These are phyloP conservation scores for Triplophysa rosa DNA, from an alignment of 2,113 vertebrate species.

Conservation along the genomic window DNA sequence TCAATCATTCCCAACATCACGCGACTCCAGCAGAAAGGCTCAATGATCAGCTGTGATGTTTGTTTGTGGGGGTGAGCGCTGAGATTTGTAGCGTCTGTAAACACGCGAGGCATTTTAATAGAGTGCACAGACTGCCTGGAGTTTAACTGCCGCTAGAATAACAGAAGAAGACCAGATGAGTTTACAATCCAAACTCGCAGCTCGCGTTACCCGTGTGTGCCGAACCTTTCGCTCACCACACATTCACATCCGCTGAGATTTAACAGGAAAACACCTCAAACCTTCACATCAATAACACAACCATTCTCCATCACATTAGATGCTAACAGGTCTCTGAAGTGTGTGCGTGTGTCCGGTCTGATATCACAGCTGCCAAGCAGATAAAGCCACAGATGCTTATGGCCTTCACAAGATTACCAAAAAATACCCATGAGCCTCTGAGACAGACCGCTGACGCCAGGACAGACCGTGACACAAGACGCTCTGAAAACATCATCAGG, in stretches of 20 bases:
- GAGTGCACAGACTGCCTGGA: slow-evolving; percentile 9
- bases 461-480: not conserved
- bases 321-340: not conserved
- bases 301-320: not conserved
- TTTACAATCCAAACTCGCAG: too few species aligned
- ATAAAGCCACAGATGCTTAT: slow-evolving; percentile 46
- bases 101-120: slow-evolving; percentile 3
- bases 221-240: too few species aligned
- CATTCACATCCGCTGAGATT: too few species aligned
- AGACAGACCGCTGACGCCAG: not conserved
- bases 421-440: slow-evolving; percentile 17
- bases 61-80: not conserved
- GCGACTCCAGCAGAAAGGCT: too few species aligned
- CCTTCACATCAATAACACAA: too few species aligned
- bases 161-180: not conserved
- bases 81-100: not conserved
- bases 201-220: too few species aligned
- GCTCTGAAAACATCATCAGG: not conserved
- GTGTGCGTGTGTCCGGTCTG: slow-evolving; percentile 31
- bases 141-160: slow-evolving; percentile 1
- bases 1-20: too few species aligned
- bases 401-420: slow-evolving; percentile 33
- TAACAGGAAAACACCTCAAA: too few species aligned
- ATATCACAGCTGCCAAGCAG: slow-evolving; percentile 35
- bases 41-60: too few species aligned